phyloP scores from a whole-genome alignment of 2,888 invertebrate genomes.

The Monochamus alternatus region DNA sequence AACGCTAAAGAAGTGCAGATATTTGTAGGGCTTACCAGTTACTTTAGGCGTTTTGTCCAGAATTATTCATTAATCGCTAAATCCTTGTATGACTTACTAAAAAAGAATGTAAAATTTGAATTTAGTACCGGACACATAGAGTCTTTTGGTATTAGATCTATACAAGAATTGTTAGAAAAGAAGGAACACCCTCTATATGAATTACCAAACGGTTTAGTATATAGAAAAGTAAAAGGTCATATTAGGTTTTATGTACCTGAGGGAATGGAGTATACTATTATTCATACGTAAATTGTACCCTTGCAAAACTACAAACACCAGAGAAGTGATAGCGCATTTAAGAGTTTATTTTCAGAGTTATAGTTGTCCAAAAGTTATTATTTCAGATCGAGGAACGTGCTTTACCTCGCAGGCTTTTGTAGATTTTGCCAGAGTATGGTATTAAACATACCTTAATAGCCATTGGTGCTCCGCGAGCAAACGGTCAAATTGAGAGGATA shows the following conservation, averaged over 20 bases:
- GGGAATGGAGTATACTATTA: conserved; percentile 37
- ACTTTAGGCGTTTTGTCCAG: conserved; percentile 56
- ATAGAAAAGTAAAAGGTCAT: conserved; percentile 35
- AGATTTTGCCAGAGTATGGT: neutral
- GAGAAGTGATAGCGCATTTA: neutral
- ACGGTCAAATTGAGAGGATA: neutral
- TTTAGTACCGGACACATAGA: conserved; percentile 37
- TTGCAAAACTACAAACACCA: neutral
- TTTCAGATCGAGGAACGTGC: neutral
- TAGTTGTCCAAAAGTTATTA: neutral
- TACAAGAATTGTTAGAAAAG: conserved; percentile 15
- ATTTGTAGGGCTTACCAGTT: conserved; percentile 55
- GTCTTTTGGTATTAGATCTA: too few relatives aligned
- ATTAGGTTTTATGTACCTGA: conserved; percentile 48
- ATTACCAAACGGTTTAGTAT: conserved; percentile 35
- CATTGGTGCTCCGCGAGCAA: neutral
- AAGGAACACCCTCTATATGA: conserved; percentile 40
- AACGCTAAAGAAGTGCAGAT: conserved; percentile 46
- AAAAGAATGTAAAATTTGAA: conserved; percentile 52
- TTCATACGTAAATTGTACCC: conserved; percentile 24
- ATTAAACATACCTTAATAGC: conserved; percentile 1
- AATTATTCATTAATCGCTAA: conserved; percentile 51
- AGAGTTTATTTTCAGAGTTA: too few relatives aligned
- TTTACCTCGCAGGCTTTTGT: neutral
- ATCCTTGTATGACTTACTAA: conserved; percentile 35